phyloP scores from a whole-genome alignment of 2,888 invertebrate genomes.

The Euzophera pinguis region DNA sequence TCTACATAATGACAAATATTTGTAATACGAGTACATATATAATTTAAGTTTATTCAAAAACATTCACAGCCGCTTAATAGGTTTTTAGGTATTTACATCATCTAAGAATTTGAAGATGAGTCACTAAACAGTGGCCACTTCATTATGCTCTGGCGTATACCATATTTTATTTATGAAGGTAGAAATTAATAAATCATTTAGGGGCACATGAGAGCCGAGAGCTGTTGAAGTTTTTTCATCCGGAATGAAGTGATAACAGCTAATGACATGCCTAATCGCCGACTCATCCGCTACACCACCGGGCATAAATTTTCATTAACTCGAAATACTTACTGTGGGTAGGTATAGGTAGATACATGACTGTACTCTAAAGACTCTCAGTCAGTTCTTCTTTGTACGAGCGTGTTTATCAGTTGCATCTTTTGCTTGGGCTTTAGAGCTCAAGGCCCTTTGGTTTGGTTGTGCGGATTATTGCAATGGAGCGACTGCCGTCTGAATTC shows the following conservation, averaged over 20 bases:
- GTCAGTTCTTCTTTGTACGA: too few species aligned
- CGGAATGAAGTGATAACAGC: constrained; percentile 80
- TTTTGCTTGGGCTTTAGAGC: too few species aligned
- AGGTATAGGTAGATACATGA: background rate
- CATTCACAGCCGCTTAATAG: too few species aligned
- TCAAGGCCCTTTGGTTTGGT: too few species aligned
- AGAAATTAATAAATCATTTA: constrained; percentile 78
- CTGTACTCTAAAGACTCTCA: too few species aligned
- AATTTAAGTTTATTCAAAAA: too few species aligned
- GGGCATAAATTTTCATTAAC: constrained; percentile 39
- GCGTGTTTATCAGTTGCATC: too few species aligned
- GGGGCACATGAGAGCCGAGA: constrained; percentile 67
- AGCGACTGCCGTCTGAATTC: too few species aligned
- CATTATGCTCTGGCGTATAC: constrained; percentile 44
- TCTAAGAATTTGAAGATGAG: background rate
- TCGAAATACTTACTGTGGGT: background rate
- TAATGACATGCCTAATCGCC: constrained; percentile 70
- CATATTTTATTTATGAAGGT: constrained; percentile 74
- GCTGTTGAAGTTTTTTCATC: constrained; percentile 78
- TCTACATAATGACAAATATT: too few species aligned
- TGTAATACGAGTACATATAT: too few species aligned
- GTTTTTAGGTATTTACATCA: background rate
- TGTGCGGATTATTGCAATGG: too few species aligned
- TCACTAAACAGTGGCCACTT: constrained; percentile 20
- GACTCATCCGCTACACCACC: constrained; percentile 60